Evolutionary conservation across 2,888 invertebrate genomes (phyloP).

Genomic region (Aradus depressus): DNA sequence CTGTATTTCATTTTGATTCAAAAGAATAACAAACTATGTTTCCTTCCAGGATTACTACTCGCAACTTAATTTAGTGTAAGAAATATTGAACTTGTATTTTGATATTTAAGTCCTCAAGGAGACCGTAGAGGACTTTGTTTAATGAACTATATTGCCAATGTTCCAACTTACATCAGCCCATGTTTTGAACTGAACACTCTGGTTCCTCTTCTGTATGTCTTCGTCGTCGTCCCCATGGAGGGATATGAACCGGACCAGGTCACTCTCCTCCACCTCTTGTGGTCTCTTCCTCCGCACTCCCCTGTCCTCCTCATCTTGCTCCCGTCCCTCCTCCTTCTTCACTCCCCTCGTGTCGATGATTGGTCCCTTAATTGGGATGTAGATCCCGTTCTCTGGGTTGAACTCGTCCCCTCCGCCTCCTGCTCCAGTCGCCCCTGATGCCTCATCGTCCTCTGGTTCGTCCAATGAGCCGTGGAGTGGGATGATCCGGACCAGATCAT

Average conservation of each 20-base stretch:
- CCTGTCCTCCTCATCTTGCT: conserved; percentile 16
- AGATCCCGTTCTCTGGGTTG: conserved; percentile 34
- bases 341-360: conserved; percentile 22
- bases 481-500: conserved; percentile 30
- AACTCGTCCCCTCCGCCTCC: conserved; percentile 21
- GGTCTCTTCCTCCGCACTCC: conserved; percentile 20
- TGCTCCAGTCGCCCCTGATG: too few species aligned
- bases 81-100: background rate
- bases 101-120: background rate
- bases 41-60: too few species aligned
- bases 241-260: conserved; percentile 28
- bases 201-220: conserved; percentile 20
- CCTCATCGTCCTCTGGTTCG: conserved; percentile 31
- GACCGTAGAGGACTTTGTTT: too few species aligned
- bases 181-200: conserved; percentile 24
- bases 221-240: conserved; percentile 29
- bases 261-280: conserved; percentile 25
- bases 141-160: too few species aligned
- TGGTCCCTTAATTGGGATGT: conserved; percentile 41
- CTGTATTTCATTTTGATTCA: too few species aligned
- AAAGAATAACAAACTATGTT: too few species aligned
- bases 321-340: conserved; percentile 6
- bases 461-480: conserved; percentile 33
- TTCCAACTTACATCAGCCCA: too few species aligned
- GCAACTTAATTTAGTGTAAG: background rate